Conservation (phyloP, 2,888 invertebrate genomes). For the Autographa gamma region DNA sequence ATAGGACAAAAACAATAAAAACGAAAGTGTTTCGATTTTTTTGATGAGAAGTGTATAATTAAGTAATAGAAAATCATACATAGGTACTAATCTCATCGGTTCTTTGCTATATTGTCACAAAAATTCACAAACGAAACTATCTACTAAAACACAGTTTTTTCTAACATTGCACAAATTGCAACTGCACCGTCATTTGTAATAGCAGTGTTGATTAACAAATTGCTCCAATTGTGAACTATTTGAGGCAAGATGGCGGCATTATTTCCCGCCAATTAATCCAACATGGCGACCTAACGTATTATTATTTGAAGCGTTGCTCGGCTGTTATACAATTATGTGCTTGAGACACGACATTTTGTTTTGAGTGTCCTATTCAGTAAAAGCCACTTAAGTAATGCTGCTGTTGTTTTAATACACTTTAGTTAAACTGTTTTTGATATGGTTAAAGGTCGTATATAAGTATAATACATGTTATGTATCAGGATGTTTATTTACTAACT, state of each 20-base stretch:
- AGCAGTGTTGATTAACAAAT: conserved; percentile 40
- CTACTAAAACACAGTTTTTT: background rate
- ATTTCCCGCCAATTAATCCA: conserved; percentile 52
- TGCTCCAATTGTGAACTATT: conserved; percentile 52
- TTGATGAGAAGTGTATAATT: too few relatives aligned
- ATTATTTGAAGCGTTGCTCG: conserved; percentile 35
- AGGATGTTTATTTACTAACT: background rate
- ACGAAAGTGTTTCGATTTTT: too few relatives aligned
- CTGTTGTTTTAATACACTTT: conserved; percentile 31
- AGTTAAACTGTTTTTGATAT: background rate
- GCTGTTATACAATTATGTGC: conserved; percentile 50
- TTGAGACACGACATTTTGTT: conserved; percentile 39
- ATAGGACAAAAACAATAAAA: too few relatives aligned
- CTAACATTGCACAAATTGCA: background rate
- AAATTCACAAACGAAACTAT: too few relatives aligned
- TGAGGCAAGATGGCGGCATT: conserved; percentile 52
- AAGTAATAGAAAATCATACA: too few relatives aligned
- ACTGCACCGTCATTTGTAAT: conserved; percentile 31
- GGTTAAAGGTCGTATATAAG: background rate
- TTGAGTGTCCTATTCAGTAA: conserved; percentile 10
- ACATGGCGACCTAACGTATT: conserved; percentile 46
- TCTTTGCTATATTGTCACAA: too few relatives aligned
- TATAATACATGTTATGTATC: too few relatives aligned
- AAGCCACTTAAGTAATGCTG: background rate
- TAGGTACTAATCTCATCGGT: too few relatives aligned